phyloP scores from a whole-genome alignment of 2,797 vertebrate species.

The Phataginus tricuspis region DNA sequence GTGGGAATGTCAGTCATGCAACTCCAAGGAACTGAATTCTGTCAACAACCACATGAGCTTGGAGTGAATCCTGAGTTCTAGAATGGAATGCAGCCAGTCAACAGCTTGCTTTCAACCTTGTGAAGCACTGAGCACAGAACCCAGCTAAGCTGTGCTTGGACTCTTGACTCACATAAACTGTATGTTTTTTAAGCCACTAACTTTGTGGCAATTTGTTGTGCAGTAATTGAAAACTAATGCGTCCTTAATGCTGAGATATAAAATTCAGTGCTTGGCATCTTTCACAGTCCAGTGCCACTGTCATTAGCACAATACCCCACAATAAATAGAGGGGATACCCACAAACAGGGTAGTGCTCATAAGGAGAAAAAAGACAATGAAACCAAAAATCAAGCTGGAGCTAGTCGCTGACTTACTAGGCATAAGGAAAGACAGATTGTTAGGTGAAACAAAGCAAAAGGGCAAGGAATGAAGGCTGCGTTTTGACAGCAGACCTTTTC shows the following conservation, averaged over 20 bases:
- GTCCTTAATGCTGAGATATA: constrained; percentile 8
- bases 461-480: neutral
- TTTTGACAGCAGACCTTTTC: neutral
- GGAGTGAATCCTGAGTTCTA: neutral
- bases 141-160: neutral
- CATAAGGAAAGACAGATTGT: neutral
- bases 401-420: neutral
- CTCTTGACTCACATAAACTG: neutral
- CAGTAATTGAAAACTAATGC: constrained; percentile 48
- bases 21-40: constrained; percentile 15
- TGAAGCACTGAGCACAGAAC: neutral
- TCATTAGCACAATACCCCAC: neutral
- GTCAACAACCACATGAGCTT: neutral
- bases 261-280: neutral
- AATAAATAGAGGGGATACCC: neutral
- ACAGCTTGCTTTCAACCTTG: constrained; percentile 1
- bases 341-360: neutral
- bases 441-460: constrained; percentile 10
- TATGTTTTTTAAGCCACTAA: constrained; percentile 11
- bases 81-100: neutral
- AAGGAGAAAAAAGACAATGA: neutral
- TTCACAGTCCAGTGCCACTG: neutral
- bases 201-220: neutral
- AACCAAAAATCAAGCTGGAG: neutral
- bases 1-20: neutral